Conservation (phyloP, 2,888 invertebrate species). For the Alloplasta piceator region DNA sequence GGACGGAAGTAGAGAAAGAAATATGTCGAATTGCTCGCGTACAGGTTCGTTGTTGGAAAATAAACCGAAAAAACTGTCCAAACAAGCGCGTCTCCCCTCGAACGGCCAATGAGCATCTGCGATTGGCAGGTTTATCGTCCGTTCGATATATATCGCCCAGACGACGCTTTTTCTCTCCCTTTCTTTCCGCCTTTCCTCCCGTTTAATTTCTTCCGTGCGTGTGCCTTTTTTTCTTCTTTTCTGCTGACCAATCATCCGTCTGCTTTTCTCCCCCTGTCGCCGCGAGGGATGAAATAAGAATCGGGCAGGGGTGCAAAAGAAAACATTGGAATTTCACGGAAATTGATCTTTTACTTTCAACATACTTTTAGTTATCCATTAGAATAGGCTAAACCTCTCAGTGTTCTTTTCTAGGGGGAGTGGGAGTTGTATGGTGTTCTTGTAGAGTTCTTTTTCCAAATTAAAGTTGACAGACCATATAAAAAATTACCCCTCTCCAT, state of each 20-base stretch:
- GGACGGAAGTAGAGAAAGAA: constrained; percentile 14
- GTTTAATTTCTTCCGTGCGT: constrained; percentile 31
- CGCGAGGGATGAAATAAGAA: not conserved
- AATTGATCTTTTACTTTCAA: too few species aligned
- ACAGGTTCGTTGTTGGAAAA: constrained; percentile 36
- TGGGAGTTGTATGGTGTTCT: too few species aligned
- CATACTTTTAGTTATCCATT: too few species aligned
- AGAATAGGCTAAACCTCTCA: too few species aligned
- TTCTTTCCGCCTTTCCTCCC: not conserved
- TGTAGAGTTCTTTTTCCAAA: too few species aligned
- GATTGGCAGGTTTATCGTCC: constrained; percentile 63
- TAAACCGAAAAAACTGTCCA: constrained; percentile 2
- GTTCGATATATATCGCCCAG: constrained; percentile 28
- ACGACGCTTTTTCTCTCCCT: not conserved
- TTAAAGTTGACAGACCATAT: too few species aligned
- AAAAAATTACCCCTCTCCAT: too few species aligned
- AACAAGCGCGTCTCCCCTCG: constrained; percentile 10
- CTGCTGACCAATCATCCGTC: constrained; percentile 9
- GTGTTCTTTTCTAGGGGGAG: too few species aligned
- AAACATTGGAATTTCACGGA: not conserved
- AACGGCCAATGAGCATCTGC: constrained; percentile 57
- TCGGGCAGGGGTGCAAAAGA: not conserved
- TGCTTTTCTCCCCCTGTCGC: not conserved
- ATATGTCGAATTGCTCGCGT: constrained; percentile 29
- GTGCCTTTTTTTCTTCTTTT: not conserved